phyloP scores from a whole-genome alignment of 2,113 vertebrate species.

The Phalacrocorax brasilianus region DNA sequence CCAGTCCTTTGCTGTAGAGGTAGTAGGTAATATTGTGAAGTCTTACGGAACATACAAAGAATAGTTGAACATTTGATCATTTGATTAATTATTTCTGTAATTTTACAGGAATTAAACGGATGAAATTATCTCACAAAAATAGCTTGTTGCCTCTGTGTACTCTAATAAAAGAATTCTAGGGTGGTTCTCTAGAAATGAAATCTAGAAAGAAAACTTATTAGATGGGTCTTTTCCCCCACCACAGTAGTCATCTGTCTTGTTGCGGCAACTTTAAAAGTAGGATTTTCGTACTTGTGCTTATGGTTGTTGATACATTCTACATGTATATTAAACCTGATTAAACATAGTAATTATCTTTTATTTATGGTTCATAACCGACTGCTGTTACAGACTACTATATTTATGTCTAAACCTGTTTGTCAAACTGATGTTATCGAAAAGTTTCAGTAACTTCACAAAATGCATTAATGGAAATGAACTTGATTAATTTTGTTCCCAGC shows the following conservation, averaged over 20 bases:
- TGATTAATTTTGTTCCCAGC: background rate
- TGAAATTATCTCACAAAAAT: background rate
- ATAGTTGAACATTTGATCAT: background rate
- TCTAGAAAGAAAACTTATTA: background rate
- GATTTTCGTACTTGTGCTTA: background rate
- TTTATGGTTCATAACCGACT: background rate
- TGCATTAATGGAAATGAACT: background rate
- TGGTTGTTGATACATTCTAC: background rate
- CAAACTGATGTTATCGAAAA: background rate
- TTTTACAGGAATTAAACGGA: background rate
- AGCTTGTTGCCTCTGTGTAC: background rate
- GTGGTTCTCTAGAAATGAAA: background rate
- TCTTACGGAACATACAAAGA: background rate
- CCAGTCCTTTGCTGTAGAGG: background rate
- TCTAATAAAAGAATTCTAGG: background rate
- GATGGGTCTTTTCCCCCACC: background rate
- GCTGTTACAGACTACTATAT: too few relatives aligned
- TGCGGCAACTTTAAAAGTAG: background rate
- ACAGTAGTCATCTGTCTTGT: background rate
- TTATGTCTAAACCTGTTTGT: background rate
- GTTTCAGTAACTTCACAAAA: conserved; percentile 6
- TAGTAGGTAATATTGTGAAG: background rate
- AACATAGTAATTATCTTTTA: background rate
- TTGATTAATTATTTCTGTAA: background rate
- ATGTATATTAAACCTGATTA: background rate